Base-by-base conservation (phyloP, 1,140 invertebrate species). In the Cydia fagiglandana region DNA sequence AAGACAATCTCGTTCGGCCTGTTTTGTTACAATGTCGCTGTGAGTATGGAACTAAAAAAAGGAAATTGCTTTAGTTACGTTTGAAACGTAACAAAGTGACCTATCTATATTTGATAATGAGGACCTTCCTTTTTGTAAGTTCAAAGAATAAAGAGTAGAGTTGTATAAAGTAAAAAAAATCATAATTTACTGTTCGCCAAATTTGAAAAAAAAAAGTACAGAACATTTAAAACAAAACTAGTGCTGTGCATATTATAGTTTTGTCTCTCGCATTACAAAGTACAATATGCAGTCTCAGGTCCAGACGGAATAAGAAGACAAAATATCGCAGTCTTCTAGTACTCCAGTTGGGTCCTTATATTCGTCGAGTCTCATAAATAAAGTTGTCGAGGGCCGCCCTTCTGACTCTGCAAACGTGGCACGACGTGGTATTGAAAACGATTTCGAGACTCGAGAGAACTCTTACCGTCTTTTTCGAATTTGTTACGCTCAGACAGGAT, bases 361-460 rank as follows among this genome's bases (percentile, higher is more conserved):
- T 38, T 17, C 66, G 66, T 17, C 34, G 66, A 70, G 66, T 70
- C 66, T 70, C 34, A 38, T 70, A 70, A 70, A 70, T 70, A 70
- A 70, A 70, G 66, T 70, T 70, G 66, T 70, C 66, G 12, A 70
- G 66, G 30, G 66, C 34, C 66, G 17, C 66, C 66, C 66, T 70
- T 70, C 66, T 70, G 66, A 70, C 30, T 70, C 66, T 38, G 30
- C 66, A 70, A 24, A 70, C 66, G 66, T 30, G 34, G 34, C 66
- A 41, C 38, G 66, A 45, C 38, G 64, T 38, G 66, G 15, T 38
- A 70, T 70, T 70, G 15, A 38, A 70, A 41, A 70, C 34, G 30
- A 38, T 70, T 38, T 38, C 66, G 10, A 70, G 7, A 70, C 30
- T 38, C 34, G 34, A 70, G 13, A 20, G 34, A 70, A 17, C 34